These are phyloP conservation scores for Melitaea cinxia DNA, from an alignment of 1,140 invertebrate genomes.

Conservation along the genomic window DNA sequence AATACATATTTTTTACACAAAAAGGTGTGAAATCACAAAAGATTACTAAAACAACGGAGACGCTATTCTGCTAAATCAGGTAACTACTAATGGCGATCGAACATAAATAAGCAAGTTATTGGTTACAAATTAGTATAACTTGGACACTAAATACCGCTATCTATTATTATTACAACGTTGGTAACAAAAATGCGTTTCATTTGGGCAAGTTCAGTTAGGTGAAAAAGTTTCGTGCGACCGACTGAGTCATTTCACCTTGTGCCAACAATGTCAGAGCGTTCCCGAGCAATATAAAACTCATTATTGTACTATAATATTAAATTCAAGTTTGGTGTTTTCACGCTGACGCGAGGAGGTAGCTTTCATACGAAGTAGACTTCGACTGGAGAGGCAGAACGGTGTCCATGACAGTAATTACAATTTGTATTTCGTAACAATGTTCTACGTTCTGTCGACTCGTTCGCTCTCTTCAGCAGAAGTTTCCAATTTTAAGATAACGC, in stretches of 20 bases:
- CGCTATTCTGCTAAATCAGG: too few relatives aligned
- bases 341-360: slow-evolving; percentile 46
- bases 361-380: slow-evolving; percentile 10
- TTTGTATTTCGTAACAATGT: background rate
- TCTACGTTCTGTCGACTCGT: background rate
- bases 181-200: too few relatives aligned
- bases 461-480: slow-evolving; percentile 4
- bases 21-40: too few relatives aligned
- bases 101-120: too few relatives aligned
- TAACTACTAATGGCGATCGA: too few relatives aligned
- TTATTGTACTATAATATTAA: slow-evolving; percentile 37
- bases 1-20: too few relatives aligned
- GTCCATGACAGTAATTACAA: background rate
- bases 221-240: slow-evolving; percentile 9
- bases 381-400: slow-evolving; percentile 1
- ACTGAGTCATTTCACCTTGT: background rate
- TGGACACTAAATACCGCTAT: too few relatives aligned
- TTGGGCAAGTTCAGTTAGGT: too few relatives aligned
- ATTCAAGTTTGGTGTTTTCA: slow-evolving; percentile 48
- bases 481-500: slow-evolving; percentile 6
- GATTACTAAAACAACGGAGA: too few relatives aligned
- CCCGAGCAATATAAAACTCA: slow-evolving; percentile 34
- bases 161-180: too few relatives aligned
- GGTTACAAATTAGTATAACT: too few relatives aligned
- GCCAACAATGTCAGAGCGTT: slow-evolving; percentile 1